Percentiles rank a stretch among this genome's conserved stretches.
Evolutionary conservation across 2,888 invertebrate genomes (phyloP).

Genomic region (Nematopogon swammerdamellus): DNA sequence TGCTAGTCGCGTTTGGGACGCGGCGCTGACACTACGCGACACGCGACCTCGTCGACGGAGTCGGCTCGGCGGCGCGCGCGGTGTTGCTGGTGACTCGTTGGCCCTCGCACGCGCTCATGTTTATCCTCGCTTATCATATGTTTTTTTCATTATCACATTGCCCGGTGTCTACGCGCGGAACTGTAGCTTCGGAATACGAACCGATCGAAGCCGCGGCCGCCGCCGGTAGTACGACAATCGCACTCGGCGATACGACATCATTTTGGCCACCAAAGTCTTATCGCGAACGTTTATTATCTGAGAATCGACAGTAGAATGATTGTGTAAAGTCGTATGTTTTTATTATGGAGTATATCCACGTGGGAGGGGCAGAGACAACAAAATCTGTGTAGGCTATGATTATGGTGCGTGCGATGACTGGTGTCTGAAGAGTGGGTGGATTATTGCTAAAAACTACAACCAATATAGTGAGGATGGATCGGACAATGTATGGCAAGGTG

Average conservation of each 20-base stretch:
- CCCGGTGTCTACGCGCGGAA: background rate
- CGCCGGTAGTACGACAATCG: background rate
- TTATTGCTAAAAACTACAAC: conserved; percentile 34
- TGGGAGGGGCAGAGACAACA: background rate
- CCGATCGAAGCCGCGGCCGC: too few relatives aligned
- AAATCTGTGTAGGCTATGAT: conserved; percentile 37
- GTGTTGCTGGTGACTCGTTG: too few relatives aligned
- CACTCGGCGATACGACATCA: background rate
- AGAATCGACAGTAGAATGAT: background rate
- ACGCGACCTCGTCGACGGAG: conserved; percentile 31
- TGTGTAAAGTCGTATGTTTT: background rate
- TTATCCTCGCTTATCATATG: background rate
- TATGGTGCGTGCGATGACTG: conserved; percentile 30
- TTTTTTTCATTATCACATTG: background rate
- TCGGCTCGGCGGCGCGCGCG: background rate
- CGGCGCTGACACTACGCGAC: conserved; percentile 32
- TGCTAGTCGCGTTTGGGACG: conserved; percentile 44
- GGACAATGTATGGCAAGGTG: conserved; percentile 88
- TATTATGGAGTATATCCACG: background rate
- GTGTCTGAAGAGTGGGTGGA: conserved; percentile 30
- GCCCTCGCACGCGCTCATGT: background rate
- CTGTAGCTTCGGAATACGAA: background rate
- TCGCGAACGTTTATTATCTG: background rate
- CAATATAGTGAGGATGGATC: conserved; percentile 66
- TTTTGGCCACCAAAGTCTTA: background rate